These are phyloP conservation scores for Dipodomys merriami DNA, from an alignment of 2,113 vertebrate species.

Conservation along the genomic window DNA sequence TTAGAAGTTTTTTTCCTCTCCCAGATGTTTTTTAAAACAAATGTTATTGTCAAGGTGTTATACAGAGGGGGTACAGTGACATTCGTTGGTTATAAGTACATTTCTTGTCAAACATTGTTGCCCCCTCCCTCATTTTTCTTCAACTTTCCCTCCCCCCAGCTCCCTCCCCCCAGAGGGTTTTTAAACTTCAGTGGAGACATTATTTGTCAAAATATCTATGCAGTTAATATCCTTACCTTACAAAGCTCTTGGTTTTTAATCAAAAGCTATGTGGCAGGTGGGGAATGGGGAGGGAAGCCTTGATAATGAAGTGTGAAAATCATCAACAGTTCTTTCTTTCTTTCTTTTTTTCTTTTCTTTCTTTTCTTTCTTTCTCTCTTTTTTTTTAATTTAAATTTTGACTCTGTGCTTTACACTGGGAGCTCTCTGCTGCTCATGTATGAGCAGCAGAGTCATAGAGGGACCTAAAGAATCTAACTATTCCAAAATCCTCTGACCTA, in stretches of 20 bases:
- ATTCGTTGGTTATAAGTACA: too few species aligned
- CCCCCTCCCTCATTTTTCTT: too few species aligned
- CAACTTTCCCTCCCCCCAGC: too few species aligned
- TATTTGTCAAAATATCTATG: constrained; percentile 11
- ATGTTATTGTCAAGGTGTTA: too few species aligned
- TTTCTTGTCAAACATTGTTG: too few species aligned
- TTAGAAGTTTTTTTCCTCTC: constrained; percentile 42
- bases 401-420: background rate
- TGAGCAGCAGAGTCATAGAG: background rate
- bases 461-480: background rate
- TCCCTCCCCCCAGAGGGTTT: background rate
- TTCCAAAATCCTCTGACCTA: background rate
- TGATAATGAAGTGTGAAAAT: background rate
- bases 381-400: background rate
- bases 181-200: background rate
- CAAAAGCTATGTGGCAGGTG: background rate
- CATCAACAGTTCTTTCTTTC: background rate
- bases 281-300: background rate
- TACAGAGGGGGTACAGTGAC: too few species aligned
- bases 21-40: too few species aligned
- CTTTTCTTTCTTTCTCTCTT: too few species aligned
- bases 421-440: background rate
- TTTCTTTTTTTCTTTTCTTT: too few species aligned
- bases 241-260: background rate
- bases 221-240: background rate